Percentiles rank a stretch among this genome's conserved stretches.
phyloP scores from a whole-genome alignment of 2,113 vertebrate species.

The Eira barbara region DNA sequence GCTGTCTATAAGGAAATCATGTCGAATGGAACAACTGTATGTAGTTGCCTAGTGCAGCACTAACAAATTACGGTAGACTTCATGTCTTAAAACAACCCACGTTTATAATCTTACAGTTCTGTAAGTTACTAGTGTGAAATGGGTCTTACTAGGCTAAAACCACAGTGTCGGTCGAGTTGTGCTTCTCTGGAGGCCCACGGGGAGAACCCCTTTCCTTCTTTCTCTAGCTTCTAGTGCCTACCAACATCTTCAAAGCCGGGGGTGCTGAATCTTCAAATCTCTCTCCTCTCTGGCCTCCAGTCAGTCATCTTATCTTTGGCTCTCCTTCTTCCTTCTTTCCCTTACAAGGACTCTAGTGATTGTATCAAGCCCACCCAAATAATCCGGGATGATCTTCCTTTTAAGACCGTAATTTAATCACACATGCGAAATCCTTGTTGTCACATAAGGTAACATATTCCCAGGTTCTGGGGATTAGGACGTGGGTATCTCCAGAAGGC shows the following conservation, averaged over 20 bases:
- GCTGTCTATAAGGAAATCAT: not conserved
- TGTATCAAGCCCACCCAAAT: no score
- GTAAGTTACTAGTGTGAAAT: not conserved
- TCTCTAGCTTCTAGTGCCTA: not conserved
- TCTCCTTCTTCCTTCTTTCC: not conserved
- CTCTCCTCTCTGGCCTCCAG: not conserved
- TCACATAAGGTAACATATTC: not conserved
- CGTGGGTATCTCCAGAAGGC: not conserved
- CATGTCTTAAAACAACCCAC: not conserved
- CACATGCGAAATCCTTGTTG: not conserved
- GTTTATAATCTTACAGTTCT: not conserved
- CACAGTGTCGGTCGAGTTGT: not conserved
- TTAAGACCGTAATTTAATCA: not conserved
- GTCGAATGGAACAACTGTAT: not conserved
- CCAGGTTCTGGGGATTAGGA: not conserved
- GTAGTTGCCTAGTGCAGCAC: not conserved
- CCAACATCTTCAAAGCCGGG: not conserved
- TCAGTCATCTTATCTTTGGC: not conserved
- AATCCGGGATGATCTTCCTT: not conserved
- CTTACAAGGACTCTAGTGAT: not conserved
- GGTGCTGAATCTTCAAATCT: not conserved
- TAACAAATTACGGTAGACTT: not conserved
- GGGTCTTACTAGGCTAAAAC: not conserved
- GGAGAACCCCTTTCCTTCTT: not conserved
- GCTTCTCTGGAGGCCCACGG: not conserved